Evolutionary conservation across 2,888 invertebrate genomes (phyloP), one percentile per base, ranked within the genome.

Genomic region (Nephrocerus scutellatus): DNA sequence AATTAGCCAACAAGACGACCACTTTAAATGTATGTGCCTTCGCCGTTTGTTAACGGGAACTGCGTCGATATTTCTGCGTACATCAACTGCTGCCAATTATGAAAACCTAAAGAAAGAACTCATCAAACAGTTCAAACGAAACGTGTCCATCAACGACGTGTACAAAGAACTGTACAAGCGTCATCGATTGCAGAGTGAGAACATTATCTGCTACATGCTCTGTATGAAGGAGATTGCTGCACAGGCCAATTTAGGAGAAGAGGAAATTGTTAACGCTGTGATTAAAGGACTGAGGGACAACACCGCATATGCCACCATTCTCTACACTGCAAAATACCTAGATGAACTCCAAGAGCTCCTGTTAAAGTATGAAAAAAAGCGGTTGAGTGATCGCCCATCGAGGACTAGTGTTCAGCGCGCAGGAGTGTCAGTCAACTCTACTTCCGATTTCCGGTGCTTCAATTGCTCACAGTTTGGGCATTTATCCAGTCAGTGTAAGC

Each of bases 401-500:
- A 33, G 25, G 26, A 24, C 15, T 23, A 6, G 6, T 8, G 9
- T n/a, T 20, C 36, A 32, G 12, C 20, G 20, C 10, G 13, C 31
- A n/a, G 16, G 14, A 21, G 30, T n/a, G 3, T n/a, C 16, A 15
- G 13, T 18, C 23, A 24, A 33, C 10, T 3, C 33, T 13, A 12
- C 26, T 24, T 24, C 31, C 13, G 23, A 39, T 7, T 4, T 13
- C 2, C 9, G 37, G 13, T 46, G 38, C 22, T 46, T 31, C 30
- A 46, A 46, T 36, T 46, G 43, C 23, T 41, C 41, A 3, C 26
- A 32, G 32, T 36, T 26, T 25, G 33, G 37, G 10, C 30, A 37
- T 8, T n/a, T 34, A 7, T 13, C 25, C 9, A 20, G 13, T 23
- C 25, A 36, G 19, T 41, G 40, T 22, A 35, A 26, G 18, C 30